Evolutionary conservation across 1,140 invertebrate species (phyloP), one percentile per base, ranked within the genome.

Genomic region (Hycleus phaleratus): DNA sequence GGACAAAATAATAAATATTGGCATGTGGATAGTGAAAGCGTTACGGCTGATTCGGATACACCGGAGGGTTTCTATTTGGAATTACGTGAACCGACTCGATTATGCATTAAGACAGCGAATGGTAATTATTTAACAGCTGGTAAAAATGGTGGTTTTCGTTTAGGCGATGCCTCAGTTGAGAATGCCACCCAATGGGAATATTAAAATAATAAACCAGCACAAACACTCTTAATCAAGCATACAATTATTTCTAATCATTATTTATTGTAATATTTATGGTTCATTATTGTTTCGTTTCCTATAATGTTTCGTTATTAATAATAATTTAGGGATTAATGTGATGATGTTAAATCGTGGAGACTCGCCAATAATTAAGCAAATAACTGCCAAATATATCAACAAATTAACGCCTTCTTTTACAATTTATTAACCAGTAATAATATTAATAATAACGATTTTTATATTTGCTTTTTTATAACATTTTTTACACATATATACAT

Each of bases 1-100:
- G 93, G 92, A 67, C 86, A 90, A 74, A 95, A 93, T 76, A 88
- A 89, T 66, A 95, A 94, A 75, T 97, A 95, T 75, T 95, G 92
- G 93, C 85, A 90, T 72, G 85, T 90, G 42, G 86, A 90, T 67
- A 85, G 86, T 65, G 94, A 97, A 74, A 83, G 85, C 46, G 86
- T 97, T 12, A 86, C 84, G 9, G 91, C 91, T 40, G 92, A 95
- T 71, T 84, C 89, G 7, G 90, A 93, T 59, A 73, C 79, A 44
- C 87, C 91, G n/a, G 86, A 91, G 73, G 86, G 88, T 42, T 97
- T 97, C 79, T 91, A 89, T 69, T 79, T 97, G 63, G 93, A 97
- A 78, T 80, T 97, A 53, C 85, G 91, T 53, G 93, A 95, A 74
- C 90, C 92, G 5, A 94, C 92, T 49, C 82, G 90, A 65, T 85